Evolutionary conservation across 1,140 invertebrate species (phyloP), one percentile per base, ranked within the genome.

Genomic region (Sitobion miscanthi): DNA sequence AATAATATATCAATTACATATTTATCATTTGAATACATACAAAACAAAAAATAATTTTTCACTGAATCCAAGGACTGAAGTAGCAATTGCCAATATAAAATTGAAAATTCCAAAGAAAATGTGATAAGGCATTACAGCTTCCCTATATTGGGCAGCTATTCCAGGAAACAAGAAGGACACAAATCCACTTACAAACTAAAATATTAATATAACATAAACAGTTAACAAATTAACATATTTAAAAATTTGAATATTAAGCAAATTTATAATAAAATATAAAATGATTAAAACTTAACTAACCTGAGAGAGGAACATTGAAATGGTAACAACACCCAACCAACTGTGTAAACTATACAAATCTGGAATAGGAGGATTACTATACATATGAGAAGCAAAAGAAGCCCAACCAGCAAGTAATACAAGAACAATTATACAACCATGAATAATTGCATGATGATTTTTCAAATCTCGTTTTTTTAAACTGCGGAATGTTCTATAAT

Each of bases 331-430:
- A 1, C 98, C 98, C 90, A 99, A 94, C 98, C 98, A 99, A 94
- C 97, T 98, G 95, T 99, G 98, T 77, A 98, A 95, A 89, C 96
- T 96, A 95, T 98, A 98, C 95, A 99, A 95, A 95, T 99, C 98
- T 20, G 97, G 96, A 91, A 96, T 97, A 11, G 97, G 97, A 45
- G 95, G 94, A 4, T 90, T 90, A 38, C 94, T 94, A 88, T 97
- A 95, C 95, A 98, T 98, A 95, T 99, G 98, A 92, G 96, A 98
- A 95, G 98, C 97, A 95, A 98, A 98, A 38, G 97, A 98, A 8
- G 98, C 98, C 94, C 97, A 96, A 87, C 94, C 93, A 47, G 96
- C 96, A 94, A 99, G 96, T 57, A 97, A 95, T 23, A 97, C 95
- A 45, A 93, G 23, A 30, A 93, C 23, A 86, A 93, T 86, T 83